Conservation (phyloP, 2,113 vertebrate genomes). For the Puntigrus tetrazona region DNA sequence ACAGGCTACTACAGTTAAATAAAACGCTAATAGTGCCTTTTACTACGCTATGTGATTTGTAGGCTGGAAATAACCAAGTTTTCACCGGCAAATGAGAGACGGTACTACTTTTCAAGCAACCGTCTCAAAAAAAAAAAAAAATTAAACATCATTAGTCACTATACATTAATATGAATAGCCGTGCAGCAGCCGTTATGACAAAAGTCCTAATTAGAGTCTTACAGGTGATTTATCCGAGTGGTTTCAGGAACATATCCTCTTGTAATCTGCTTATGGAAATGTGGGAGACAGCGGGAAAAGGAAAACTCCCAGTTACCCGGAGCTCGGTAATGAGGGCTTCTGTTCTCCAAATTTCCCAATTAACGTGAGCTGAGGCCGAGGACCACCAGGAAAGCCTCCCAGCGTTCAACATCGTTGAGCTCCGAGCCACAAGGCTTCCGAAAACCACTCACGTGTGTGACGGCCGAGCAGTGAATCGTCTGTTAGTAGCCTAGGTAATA, state of each 20-base stretch:
- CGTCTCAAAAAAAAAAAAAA: not conserved
- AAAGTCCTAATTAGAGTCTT: conserved; percentile 80
- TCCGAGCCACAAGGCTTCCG: conserved; percentile 60
- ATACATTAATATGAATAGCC: conserved; percentile 34
- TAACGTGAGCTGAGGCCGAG: conserved; percentile 69
- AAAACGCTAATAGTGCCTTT: not conserved
- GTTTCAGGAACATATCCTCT: conserved; percentile 80
- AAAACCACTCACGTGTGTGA: conserved; percentile 57
- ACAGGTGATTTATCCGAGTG: conserved; percentile 71
- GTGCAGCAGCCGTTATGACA: conserved; percentile 63
- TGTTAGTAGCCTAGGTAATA: conserved; percentile 16
- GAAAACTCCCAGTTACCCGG: conserved; percentile 62
- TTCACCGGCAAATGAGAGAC: not conserved
- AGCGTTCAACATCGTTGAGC: conserved; percentile 60
- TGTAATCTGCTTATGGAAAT: conserved; percentile 84
- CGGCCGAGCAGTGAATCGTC: conserved; percentile 59
- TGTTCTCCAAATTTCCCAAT: conserved; percentile 82
- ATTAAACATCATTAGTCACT: conserved; percentile 12
- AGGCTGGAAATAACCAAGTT: not conserved
- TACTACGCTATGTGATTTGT: not conserved
- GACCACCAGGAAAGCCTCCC: conserved; percentile 81
- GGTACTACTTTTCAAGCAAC: not conserved
- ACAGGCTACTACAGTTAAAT: not conserved
- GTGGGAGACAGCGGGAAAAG: conserved; percentile 65
- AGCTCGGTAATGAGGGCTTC: conserved; percentile 78